phyloP scores from a whole-genome alignment of 2,797 vertebrate species.

The Pangasius larnaudii region DNA sequence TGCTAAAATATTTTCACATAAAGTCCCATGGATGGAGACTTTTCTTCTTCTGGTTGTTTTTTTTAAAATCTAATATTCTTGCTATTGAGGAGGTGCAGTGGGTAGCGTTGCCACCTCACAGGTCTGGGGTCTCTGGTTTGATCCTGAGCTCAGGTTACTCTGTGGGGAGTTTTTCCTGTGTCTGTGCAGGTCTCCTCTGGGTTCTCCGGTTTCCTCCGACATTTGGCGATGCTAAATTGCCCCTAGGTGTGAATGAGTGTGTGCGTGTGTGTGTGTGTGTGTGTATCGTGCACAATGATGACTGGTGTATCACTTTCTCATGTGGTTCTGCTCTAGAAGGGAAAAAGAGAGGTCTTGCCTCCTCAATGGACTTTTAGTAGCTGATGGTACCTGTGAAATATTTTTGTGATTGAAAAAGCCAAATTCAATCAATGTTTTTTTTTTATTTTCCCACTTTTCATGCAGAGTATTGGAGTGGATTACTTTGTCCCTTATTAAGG shows the following conservation, averaged over 20 bases:
- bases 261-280: neutral
- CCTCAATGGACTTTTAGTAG: neutral
- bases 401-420: neutral
- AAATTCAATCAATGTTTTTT: neutral
- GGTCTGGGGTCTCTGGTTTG: neutral
- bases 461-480: neutral
- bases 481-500: slow-evolving; percentile 22
- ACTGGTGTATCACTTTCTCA: neutral
- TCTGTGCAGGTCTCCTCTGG: neutral
- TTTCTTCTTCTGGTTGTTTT: neutral
- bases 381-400: neutral
- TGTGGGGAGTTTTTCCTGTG: neutral
- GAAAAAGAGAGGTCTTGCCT: neutral
- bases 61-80: neutral
- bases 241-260: neutral
- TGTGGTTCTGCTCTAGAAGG: neutral
- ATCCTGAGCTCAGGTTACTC: neutral
- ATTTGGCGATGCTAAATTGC: neutral
- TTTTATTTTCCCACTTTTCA: neutral
- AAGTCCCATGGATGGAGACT: neutral
- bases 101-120: neutral
- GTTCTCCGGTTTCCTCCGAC: neutral
- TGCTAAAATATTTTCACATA: slow-evolving; percentile 1
- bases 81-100: neutral
- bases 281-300: neutral